These are phyloP conservation scores for Colaptes auratus DNA, from an alignment of 2,113 vertebrate genomes.

Conservation along the genomic window DNA sequence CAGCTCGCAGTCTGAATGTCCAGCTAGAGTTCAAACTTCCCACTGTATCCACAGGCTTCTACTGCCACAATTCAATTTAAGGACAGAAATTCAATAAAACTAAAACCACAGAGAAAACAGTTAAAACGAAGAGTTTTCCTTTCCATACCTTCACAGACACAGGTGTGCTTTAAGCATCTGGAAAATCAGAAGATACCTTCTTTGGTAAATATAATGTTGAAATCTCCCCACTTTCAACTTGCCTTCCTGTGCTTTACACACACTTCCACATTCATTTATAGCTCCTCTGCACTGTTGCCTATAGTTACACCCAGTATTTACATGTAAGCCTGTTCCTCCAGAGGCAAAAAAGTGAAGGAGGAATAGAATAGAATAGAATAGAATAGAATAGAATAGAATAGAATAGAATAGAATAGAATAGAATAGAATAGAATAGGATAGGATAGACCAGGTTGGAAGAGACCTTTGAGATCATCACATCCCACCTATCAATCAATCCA, in stretches of 20 bases:
- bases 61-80: conserved; percentile 64
- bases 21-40: conserved; percentile 47
- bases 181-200: neutral
- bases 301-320: conserved; percentile 7
- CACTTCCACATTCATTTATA: neutral
- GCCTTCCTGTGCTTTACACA: neutral
- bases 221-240: neutral
- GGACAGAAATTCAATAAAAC: conserved; percentile 48
- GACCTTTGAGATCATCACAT: no score
- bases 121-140: conserved; percentile 52
- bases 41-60: conserved; percentile 56
- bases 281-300: neutral
- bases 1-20: neutral
- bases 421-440: no score
- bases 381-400: no score
- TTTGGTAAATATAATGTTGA: neutral
- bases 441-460: no score
- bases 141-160: conserved; percentile 14
- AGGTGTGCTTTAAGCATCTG: neutral
- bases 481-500: no score
- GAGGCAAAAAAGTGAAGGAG: neutral
- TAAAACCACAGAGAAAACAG: conserved; percentile 52
- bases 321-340: neutral
- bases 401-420: no score
- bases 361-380: no score